phyloP scores from a whole-genome alignment of 23 tunicate genomes.

The Ascidia mentula region DNA sequence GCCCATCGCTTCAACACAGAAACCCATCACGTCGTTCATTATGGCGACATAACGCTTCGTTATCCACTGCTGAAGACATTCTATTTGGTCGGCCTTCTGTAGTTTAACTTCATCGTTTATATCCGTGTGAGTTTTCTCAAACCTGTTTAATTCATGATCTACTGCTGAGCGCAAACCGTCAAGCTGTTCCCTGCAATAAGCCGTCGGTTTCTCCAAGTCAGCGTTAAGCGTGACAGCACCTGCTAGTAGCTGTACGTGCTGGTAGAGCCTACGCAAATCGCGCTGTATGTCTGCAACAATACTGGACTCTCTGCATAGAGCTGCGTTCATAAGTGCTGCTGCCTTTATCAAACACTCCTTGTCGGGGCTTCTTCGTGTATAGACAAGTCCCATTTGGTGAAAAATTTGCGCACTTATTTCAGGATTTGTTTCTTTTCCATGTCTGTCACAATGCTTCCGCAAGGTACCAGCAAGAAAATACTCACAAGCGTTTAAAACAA shows the following conservation, averaged over 20 bases:
- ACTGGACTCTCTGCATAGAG: not conserved
- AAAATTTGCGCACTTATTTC: not conserved
- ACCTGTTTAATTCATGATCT: not conserved
- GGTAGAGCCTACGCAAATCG: not conserved
- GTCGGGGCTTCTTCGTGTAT: not conserved
- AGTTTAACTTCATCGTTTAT: not conserved
- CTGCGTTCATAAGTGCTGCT: not conserved
- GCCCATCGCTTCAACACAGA: constrained; percentile 30
- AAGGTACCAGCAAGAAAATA: not conserved
- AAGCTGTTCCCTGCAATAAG: not conserved
- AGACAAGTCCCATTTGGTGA: not conserved
- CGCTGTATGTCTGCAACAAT: not conserved
- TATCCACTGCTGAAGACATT: not conserved
- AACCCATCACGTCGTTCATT: constrained; percentile 8
- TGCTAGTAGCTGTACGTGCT: not conserved
- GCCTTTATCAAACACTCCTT: not conserved
- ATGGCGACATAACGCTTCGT: constrained; percentile 20
- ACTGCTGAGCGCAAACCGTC: not conserved
- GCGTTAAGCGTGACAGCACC: not conserved
- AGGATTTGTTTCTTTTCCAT: not conserved
- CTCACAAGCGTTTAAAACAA: not conserved
- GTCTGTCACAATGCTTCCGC: not conserved
- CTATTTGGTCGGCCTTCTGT: not conserved
- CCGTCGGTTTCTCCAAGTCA: not conserved
- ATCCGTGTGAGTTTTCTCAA: not conserved